Evolutionary conservation across 1,140 invertebrate species (phyloP).

Genomic region (Dreissena polymorpha): DNA sequence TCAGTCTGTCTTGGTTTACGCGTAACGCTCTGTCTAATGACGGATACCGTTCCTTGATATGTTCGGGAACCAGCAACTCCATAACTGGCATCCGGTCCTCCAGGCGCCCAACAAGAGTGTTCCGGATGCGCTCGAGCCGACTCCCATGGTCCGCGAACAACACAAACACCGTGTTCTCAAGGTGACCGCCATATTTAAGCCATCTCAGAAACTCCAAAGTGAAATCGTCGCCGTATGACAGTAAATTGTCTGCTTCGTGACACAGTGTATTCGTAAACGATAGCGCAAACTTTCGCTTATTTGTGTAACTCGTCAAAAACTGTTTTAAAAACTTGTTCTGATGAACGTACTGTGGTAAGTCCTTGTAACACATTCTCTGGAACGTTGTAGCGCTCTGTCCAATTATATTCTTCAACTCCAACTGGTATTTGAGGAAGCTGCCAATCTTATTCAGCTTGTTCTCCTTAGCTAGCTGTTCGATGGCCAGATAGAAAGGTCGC

Average conservation of each 20-base stretch:
- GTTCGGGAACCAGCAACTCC: neutral
- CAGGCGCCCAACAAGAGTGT: slow-evolving; percentile 12
- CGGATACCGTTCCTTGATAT: slow-evolving; percentile 3
- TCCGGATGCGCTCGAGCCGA: slow-evolving; percentile 4
- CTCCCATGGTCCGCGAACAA: slow-evolving; percentile 10
- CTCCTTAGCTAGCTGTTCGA: slow-evolving; percentile 78
- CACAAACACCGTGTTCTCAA: slow-evolving; percentile 15
- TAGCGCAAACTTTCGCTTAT: slow-evolving; percentile 8
- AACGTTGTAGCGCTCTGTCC: no score
- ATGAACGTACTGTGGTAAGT: neutral
- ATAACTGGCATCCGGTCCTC: slow-evolving; percentile 19
- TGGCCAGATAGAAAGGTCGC: slow-evolving; percentile 75
- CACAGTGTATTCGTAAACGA: neutral
- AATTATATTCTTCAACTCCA: no score
- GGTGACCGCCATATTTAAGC: slow-evolving; percentile 10
- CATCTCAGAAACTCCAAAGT: slow-evolving; percentile 7
- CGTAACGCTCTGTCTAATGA: neutral
- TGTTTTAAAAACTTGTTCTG: neutral
- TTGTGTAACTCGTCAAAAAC: slow-evolving; percentile 6
- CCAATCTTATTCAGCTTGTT: no score
- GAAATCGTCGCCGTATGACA: slow-evolving; percentile 2
- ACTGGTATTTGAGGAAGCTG: no score
- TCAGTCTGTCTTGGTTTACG: neutral
- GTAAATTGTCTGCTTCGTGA: neutral
- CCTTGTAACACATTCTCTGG: neutral